Conservation (phyloP, 2,888 invertebrate species). For the Halocaridina rubra region DNA sequence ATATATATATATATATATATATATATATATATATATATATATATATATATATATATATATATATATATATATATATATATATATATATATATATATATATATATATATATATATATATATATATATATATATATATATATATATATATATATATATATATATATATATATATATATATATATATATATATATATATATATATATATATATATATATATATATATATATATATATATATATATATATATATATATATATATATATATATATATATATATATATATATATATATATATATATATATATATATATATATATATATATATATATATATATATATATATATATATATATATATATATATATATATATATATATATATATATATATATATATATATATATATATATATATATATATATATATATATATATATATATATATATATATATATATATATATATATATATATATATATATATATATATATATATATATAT, state of each 20-base stretch:
- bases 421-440: background rate
- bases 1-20: background rate
- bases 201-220: background rate
- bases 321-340: conserved; percentile 19
- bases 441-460: conserved; percentile 3
- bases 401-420: no score
- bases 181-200: background rate
- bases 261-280: background rate
- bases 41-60: background rate
- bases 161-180: background rate
- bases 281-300: background rate
- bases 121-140: background rate
- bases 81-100: background rate
- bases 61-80: background rate
- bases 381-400: background rate
- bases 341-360: conserved; percentile 12
- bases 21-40: background rate
- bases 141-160: background rate
- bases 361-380: background rate
- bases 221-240: background rate
- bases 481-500: background rate
- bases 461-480: conserved; percentile 20
- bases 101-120: background rate
- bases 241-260: background rate
- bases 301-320: conserved; percentile 28